A percentile compares a stretch with the other conserved stretches of the same genome.
Conservation (phyloP, 2,888 invertebrate species). For the Lepidonotus clava region DNA sequence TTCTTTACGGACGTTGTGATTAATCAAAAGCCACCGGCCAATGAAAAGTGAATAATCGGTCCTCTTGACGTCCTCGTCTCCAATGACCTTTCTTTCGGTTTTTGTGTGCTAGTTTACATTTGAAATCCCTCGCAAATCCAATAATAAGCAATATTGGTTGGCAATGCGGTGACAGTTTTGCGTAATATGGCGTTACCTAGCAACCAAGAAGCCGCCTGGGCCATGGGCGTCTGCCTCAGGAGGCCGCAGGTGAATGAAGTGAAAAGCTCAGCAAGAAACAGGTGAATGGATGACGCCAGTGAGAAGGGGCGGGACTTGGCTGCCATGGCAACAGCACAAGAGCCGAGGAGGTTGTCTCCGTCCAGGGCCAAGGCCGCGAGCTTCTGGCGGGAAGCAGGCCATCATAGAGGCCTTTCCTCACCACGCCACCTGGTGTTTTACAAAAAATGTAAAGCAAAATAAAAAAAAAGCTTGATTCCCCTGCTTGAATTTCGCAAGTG, state of each 20-base stretch:
- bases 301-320: slow-evolving; percentile 30
- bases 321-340: slow-evolving; percentile 37
- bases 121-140: slow-evolving; percentile 14
- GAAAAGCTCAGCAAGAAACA: slow-evolving; percentile 22
- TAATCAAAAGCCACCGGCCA: too few species aligned
- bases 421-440: neutral
- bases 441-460: neutral
- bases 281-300: slow-evolving; percentile 38
- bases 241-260: slow-evolving; percentile 15
- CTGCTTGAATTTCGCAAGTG: too few species aligned
- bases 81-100: slow-evolving; percentile 1
- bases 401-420: neutral
- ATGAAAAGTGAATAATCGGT: neutral
- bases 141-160: slow-evolving; percentile 36
- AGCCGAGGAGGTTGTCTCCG: neutral
- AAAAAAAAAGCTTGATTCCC: too few species aligned
- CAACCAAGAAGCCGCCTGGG: slow-evolving; percentile 19
- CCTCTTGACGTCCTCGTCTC: neutral
- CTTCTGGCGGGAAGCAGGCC: neutral
- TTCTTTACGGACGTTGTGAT: too few species aligned
- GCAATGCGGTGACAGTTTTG: neutral
- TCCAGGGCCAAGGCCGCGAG: neutral
- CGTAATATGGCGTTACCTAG: slow-evolving; percentile 27
- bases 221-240: too few species aligned
- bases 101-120: slow-evolving; percentile 6